Percentiles rank a stretch among this genome's conserved stretches.
phyloP scores from a whole-genome alignment of 1,140 invertebrate genomes.

The Drosophila melanica region DNA sequence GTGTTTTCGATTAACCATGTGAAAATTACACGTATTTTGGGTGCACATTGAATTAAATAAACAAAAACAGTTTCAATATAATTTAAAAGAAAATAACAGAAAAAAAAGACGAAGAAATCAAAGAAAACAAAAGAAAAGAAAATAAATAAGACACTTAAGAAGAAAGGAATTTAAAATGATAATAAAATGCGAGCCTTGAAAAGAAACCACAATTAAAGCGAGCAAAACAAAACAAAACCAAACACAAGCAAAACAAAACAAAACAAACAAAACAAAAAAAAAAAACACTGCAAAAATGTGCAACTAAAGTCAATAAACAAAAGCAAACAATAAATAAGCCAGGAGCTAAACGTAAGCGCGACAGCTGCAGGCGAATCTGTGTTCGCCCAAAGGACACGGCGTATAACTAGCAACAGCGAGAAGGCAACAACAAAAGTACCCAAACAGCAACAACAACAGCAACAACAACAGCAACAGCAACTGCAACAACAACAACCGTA shows the following conservation, averaged over 20 bases:
- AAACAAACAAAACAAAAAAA: slow-evolving; percentile 5
- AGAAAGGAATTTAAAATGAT: slow-evolving; percentile 70
- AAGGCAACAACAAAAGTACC: slow-evolving; percentile 17
- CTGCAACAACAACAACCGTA: slow-evolving; percentile 22
- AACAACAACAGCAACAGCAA: slow-evolving; percentile 10
- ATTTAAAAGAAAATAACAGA: slow-evolving; percentile 42
- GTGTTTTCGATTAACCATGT: slow-evolving; percentile 14
- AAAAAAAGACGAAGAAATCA: slow-evolving; percentile 27
- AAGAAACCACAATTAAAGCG: slow-evolving; percentile 49
- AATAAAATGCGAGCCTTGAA: slow-evolving; percentile 53
- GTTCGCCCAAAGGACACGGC: slow-evolving; percentile 13
- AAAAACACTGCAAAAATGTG: slow-evolving; percentile 52
- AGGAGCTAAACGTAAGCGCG: slow-evolving; percentile 9
- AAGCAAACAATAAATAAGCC: slow-evolving; percentile 17
- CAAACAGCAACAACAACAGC: background rate
- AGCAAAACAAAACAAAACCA: slow-evolving; percentile 19
- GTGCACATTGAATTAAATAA: slow-evolving; percentile 24
- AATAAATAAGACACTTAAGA: slow-evolving; percentile 64
- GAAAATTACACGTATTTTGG: slow-evolving; percentile 18
- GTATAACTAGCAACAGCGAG: slow-evolving; percentile 1
- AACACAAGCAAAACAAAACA: slow-evolving; percentile 17
- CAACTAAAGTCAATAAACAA: slow-evolving; percentile 53
- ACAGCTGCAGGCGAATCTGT: background rate
- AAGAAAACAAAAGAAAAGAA: slow-evolving; percentile 22
- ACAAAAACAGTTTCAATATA: slow-evolving; percentile 23